Evolutionary conservation across 2,888 invertebrate species (phyloP).

Genomic region (Deilephila elpenor): DNA sequence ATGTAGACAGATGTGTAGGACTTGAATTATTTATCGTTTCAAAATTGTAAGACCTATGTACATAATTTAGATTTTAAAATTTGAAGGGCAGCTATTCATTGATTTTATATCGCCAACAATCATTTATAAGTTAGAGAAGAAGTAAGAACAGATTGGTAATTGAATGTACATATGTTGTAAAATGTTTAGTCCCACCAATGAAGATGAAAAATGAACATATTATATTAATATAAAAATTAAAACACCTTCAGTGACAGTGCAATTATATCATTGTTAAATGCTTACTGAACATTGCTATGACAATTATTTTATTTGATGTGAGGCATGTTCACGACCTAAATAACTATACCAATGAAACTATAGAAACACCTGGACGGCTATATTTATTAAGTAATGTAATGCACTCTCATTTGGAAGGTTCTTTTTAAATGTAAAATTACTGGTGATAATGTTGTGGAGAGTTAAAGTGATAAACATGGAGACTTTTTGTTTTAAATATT

Average conservation of each 20-base stretch:
- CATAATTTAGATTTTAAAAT: constrained; percentile 9
- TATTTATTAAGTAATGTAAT: not conserved
- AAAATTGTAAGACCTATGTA: constrained; percentile 60
- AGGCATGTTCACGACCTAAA: not conserved
- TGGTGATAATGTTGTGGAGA: not conserved
- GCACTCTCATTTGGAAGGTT: not conserved
- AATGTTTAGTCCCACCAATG: constrained; percentile 76
- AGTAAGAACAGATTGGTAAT: constrained; percentile 40
- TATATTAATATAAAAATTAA: not conserved
- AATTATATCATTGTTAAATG: constrained; percentile 4
- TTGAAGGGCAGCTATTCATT: constrained; percentile 37
- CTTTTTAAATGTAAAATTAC: not conserved
- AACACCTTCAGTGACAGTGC: constrained; percentile 10
- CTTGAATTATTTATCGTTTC: constrained; percentile 73
- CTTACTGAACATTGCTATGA: too few relatives aligned
- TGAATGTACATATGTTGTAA: constrained; percentile 65
- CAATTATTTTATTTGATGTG: not conserved
- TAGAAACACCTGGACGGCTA: not conserved
- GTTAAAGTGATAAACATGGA: not conserved
- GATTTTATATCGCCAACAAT: constrained; percentile 42
- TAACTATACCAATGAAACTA: not conserved
- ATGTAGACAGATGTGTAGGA: constrained; percentile 63
- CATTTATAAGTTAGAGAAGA: constrained; percentile 37
- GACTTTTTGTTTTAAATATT: not conserved
- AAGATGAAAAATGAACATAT: constrained; percentile 54